These are phyloP conservation scores for Acronicta aceris DNA, from an alignment of 2,888 invertebrate genomes.

Conservation along the genomic window DNA sequence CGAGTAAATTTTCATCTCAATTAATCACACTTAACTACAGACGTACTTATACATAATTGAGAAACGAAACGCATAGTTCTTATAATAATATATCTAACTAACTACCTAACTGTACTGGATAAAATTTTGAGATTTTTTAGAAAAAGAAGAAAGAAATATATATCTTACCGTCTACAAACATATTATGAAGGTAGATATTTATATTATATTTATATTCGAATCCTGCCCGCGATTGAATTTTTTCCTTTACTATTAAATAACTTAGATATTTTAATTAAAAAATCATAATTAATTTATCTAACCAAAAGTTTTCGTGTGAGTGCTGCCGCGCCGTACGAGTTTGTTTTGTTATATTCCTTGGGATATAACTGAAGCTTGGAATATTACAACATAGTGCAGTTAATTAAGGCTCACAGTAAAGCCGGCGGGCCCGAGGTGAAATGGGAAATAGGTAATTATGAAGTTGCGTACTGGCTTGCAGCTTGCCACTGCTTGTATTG, in stretches of 20 bases:
- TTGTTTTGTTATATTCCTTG: slow-evolving; percentile 63
- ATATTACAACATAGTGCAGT: slow-evolving; percentile 77
- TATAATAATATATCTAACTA: no score
- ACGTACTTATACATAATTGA: no score
- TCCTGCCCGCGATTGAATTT: no score
- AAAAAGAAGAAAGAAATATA: no score
- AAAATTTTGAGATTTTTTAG: no score
- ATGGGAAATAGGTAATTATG: slow-evolving; percentile 88
- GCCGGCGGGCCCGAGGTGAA: slow-evolving; percentile 78
- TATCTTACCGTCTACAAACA: no score
- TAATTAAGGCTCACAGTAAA: slow-evolving; percentile 83
- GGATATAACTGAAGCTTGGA: slow-evolving; percentile 55
- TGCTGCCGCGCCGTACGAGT: slow-evolving; percentile 39
- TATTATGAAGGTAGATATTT: no score
- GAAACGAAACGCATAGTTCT: no score
- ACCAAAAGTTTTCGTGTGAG: slow-evolving; percentile 12
- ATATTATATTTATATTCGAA: no score
- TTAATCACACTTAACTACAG: not conserved
- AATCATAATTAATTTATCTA: slow-evolving; percentile 14
- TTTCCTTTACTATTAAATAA: no score
- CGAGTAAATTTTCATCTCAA: not conserved
- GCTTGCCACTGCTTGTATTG: slow-evolving; percentile 61
- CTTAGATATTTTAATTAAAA: not conserved
- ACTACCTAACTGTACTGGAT: no score
- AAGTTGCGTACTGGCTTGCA: slow-evolving; percentile 83